Percentiles rank a stretch among this genome's conserved stretches.
phyloP scores from a whole-genome alignment of 1,140 invertebrate species.

The Drosophila aff. region DNA sequence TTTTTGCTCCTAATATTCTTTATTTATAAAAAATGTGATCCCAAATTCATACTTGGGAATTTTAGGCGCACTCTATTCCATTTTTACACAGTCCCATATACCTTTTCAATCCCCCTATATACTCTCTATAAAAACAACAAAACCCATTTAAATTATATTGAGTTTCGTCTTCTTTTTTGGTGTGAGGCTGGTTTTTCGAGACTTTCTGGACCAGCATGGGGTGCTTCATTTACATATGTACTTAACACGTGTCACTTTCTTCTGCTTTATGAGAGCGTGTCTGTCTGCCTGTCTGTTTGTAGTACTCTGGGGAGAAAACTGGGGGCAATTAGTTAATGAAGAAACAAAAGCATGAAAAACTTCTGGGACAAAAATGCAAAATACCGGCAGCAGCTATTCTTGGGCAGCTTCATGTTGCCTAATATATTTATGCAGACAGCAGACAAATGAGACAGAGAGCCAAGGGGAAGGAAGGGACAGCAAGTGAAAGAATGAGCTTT shows the following conservation, averaged over 20 bases:
- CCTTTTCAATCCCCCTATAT: not conserved
- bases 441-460: constrained; percentile 17
- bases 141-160: constrained; percentile 73
- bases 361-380: constrained; percentile 42
- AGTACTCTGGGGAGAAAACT: constrained; percentile 9
- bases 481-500: constrained; percentile 41
- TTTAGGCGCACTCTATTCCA: not conserved
- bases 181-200: constrained; percentile 37
- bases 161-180: constrained; percentile 42
- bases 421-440: constrained; percentile 42
- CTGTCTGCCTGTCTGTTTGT: constrained; percentile 16
- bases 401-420: constrained; percentile 21
- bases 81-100: not conserved
- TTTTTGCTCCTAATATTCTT: too few species aligned
- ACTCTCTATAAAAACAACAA: constrained; percentile 39
- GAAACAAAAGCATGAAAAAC: constrained; percentile 48
- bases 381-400: constrained; percentile 18
- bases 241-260: constrained; percentile 65
- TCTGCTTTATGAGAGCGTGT: not conserved
- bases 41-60: not conserved
- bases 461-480: not conserved
- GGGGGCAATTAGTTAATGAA: constrained; percentile 74
- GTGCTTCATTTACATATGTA: constrained; percentile 72
- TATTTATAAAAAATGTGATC: not conserved
- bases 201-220: constrained; percentile 21